A percentile compares a stretch with the other conserved stretches of the same genome.
Conservation (phyloP, 2,888 invertebrate species). For the Cantharis lateralis region DNA sequence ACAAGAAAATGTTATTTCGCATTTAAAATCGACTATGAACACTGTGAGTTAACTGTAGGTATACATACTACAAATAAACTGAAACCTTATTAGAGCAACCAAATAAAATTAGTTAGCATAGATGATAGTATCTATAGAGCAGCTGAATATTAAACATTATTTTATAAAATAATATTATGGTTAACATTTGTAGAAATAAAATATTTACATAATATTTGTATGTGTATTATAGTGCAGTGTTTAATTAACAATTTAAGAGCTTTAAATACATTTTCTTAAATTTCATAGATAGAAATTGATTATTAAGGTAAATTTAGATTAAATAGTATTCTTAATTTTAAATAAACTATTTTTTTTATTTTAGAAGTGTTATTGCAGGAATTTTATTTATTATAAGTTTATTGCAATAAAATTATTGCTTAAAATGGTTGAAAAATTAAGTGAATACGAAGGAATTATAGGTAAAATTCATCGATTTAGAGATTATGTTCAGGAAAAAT, state of each 20-base stretch:
- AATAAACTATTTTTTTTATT: neutral
- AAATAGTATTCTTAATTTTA: neutral
- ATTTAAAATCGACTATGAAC: too few species aligned
- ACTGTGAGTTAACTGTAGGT: neutral
- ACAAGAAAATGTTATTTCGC: too few species aligned
- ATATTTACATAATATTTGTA: too few species aligned
- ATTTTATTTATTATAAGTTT: neutral
- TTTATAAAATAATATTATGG: neutral
- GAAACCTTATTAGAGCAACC: neutral
- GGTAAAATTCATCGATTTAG: constrained; percentile 73
- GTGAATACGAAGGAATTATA: constrained; percentile 77
- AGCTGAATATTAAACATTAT: neutral
- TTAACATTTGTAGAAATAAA: too few species aligned
- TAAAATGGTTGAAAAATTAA: constrained; percentile 75
- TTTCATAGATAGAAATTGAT: neutral
- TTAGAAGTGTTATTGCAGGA: neutral
- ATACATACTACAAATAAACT: neutral
- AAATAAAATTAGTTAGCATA: neutral
- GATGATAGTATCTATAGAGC: neutral
- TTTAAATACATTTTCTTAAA: neutral
- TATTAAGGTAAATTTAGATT: neutral
- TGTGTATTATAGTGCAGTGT: too few species aligned
- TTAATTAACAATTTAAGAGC: neutral
- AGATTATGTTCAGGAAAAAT: constrained; percentile 67
- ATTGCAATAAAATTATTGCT: neutral